Evolutionary conservation across 1,140 invertebrate genomes (phyloP), one percentile per base, ranked within the genome.

Genomic region (Anagrus nilaparvatae): DNA sequence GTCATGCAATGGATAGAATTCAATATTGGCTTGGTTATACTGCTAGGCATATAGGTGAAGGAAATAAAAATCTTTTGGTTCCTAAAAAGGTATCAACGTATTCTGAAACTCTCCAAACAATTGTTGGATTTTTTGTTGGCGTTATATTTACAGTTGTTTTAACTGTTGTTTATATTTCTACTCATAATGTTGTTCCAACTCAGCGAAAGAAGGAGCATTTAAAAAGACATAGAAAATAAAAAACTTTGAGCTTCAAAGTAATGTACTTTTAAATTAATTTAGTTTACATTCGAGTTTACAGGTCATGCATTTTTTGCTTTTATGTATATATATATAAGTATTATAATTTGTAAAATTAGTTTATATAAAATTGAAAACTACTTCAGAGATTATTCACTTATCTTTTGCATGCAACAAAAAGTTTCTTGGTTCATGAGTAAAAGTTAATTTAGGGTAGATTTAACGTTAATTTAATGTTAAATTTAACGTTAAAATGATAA

Each of bases 281-380:
- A 13, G 14, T 27, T 16, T 33, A 62, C 52, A 50, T 59, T 46
- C 47, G 50, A 56, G 59, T 54, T 52, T 61, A 64, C 58, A 61
- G 53, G 49, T 59, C 58, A 60, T 63, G 56, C 60, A 58, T 60
- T 32, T 35, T 18, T 16, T 49, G 43, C 0, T 9, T 34, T 57
- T 60, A 62, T 55, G 59, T 57, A 61, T 59, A 56, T 40, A 30
- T 32, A 61, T 60, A 64, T 58, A 64, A 58, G 61, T 61, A 56
- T 55, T 62, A 63, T n/a, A n/a, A n/a, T n/a, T n/a, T n/a, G n/a
- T n/a, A n/a, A n/a, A n/a, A n/a, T n/a, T n/a, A n/a, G n/a, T n/a
- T n/a, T n/a, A n/a, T n/a, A n/a, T n/a, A n/a, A n/a, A n/a, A n/a
- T n/a, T n/a, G n/a, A n/a, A n/a, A n/a, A n/a, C n/a, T n/a, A n/a